Evolutionary conservation across 2,113 vertebrate genomes (phyloP).

Genomic region (Microcebus lehilahytsara): DNA sequence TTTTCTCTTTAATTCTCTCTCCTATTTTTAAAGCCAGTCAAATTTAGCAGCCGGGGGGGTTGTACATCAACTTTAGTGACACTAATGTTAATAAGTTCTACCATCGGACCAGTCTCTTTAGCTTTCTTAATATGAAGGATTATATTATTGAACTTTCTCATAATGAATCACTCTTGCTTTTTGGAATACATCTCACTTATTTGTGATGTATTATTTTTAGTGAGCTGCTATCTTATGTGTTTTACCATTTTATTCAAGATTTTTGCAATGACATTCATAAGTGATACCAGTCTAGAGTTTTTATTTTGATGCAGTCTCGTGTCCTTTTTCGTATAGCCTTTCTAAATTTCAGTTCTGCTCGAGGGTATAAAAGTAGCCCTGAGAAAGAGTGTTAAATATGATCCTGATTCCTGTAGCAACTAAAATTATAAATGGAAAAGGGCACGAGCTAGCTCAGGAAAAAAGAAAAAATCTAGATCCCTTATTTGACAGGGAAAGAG

Average conservation of each 20-base stretch:
- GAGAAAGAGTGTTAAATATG: background rate
- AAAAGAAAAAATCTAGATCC: background rate
- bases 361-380: background rate
- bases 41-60: no score
- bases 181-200: background rate
- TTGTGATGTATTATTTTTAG: background rate
- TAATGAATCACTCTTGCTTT: background rate
- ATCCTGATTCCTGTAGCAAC: background rate
- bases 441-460: background rate
- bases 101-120: background rate
- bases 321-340: background rate
- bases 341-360: background rate
- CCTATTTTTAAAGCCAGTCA: no score
- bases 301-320: background rate
- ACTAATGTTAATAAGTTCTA: no score
- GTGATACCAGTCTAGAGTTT: background rate
- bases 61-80: no score
- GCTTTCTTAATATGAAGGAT: background rate
- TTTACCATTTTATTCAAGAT: background rate
- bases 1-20: background rate
- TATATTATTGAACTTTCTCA: background rate
- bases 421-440: slow-evolving; percentile 33
- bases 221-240: background rate
- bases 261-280: background rate
- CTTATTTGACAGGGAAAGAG: background rate